Evolutionary conservation across 2,113 vertebrate genomes (phyloP).

Genomic region (Eolophus roseicapilla): DNA sequence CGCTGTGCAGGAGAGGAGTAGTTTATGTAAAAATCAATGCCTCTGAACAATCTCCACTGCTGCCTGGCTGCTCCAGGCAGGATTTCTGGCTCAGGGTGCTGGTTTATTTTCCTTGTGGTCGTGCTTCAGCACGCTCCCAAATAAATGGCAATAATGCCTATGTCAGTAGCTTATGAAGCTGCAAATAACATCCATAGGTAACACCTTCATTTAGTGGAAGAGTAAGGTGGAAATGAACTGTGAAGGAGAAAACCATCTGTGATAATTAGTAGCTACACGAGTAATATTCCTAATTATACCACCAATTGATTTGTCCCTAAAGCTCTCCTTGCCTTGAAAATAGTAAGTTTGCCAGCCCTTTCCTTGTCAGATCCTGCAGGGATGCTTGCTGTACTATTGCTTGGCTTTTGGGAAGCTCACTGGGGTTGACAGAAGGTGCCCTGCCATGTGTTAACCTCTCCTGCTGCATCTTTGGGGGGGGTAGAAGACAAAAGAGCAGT

Average conservation of each 20-base stretch:
- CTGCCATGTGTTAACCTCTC: not conserved
- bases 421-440: not conserved
- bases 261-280: not conserved
- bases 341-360: not conserved
- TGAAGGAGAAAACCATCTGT: slow-evolving; percentile 12
- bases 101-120: not conserved
- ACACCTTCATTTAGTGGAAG: slow-evolving; percentile 20
- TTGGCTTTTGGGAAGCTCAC: not conserved
- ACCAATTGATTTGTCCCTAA: not conserved
- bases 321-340: not conserved
- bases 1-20: not conserved
- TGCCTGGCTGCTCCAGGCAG: not conserved
- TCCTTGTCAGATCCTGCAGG: not conserved
- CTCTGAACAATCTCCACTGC: not conserved
- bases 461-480: not conserved
- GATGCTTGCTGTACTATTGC: accelerated
- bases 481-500: not conserved
- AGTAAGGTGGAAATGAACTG: slow-evolving; percentile 9
- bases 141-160: not conserved
- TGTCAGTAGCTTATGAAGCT: not conserved
- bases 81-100: not conserved
- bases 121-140: not conserved
- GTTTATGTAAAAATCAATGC: not conserved
- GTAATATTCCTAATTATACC: slow-evolving; percentile 11
- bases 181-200: not conserved